A percentile compares a stretch with the other conserved stretches of the same genome.
Conservation (phyloP, 2,888 invertebrate genomes). For the Parascotia fuliginaria region DNA sequence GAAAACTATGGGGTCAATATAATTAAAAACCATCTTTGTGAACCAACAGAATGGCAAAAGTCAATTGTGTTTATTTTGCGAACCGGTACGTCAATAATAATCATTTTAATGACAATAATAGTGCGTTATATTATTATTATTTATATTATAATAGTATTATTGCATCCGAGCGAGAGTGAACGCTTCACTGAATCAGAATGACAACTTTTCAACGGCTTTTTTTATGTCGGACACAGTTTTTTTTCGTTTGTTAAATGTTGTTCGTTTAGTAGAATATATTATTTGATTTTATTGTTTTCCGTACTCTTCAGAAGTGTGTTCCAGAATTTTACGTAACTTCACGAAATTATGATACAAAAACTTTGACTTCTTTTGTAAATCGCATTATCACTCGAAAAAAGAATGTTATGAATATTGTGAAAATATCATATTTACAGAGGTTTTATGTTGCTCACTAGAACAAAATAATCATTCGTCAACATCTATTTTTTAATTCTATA, state of each 20-base stretch:
- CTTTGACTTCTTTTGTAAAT: too few relatives aligned
- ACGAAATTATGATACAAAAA: too few relatives aligned
- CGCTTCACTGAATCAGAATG: slow-evolving; percentile 78
- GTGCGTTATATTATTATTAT: slow-evolving; percentile 74
- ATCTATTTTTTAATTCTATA: too few relatives aligned
- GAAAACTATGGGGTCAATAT: slow-evolving; percentile 77
- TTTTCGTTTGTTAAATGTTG: slow-evolving; percentile 37
- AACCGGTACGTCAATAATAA: slow-evolving; percentile 64
- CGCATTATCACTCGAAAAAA: too few relatives aligned
- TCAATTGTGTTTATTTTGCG: slow-evolving; percentile 75
- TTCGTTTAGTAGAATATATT: slow-evolving; percentile 10
- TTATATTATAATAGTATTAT: slow-evolving; percentile 72
- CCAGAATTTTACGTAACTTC: too few relatives aligned
- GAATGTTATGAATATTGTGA: too few relatives aligned
- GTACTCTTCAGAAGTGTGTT: neutral
- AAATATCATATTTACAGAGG: too few relatives aligned
- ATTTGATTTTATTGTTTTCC: neutral
- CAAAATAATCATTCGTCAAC: too few relatives aligned
- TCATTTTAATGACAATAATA: slow-evolving; percentile 78
- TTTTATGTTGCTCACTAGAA: too few relatives aligned
- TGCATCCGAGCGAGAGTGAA: slow-evolving; percentile 75
- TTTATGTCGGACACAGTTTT: slow-evolving; percentile 55
- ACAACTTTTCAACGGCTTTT: slow-evolving; percentile 73
- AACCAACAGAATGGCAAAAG: slow-evolving; percentile 80
- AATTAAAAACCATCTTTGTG: slow-evolving; percentile 79